Evolutionary conservation across 2,113 vertebrate species (phyloP), one percentile per base, ranked within the genome.

Genomic region (Riparia riparia): DNA sequence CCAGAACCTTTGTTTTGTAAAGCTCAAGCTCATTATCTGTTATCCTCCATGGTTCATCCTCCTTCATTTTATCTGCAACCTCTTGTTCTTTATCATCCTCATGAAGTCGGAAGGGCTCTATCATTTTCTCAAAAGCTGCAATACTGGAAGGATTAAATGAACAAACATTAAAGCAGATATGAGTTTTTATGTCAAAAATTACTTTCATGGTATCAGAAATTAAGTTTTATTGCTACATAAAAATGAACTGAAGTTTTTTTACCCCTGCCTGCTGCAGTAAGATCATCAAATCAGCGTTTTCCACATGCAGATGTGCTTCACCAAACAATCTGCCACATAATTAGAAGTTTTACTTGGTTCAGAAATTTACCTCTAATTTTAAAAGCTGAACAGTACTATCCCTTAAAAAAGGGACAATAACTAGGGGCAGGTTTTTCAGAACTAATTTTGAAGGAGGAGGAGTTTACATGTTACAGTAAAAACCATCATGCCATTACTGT

Each of bases 71-170:
- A 95, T 99, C 99, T 17, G 99, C 99, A 76, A 98, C 98, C 37
- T 99, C 99, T 96, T 99, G 99, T 56, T 99, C 99, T 98, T 99
- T 99, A 96, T 99, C 99, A 77, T 99, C 99, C 92, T 99, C 99
- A 80, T 99, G 99, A 96, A 99, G 98, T 92, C 98, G 98, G 93
- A 99, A 99, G 4, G 99, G 99, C 97, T 99, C 99, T 78, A 99
- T 98, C 98, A 99, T 98, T 96, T 99, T 98, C 96, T 99, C 99
- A 94, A 99, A 99, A 91, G 98, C 98, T 44, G 97, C 64, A 97
- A 99, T 96, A 87, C 99, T 99, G 69, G 14, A 91, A 74, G 7
- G 5, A 93, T 88, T 50, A 76, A 72, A 24, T 44, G 41, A 89
- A 83, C 24, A 88, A 60, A 14, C 14, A 84, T 89, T 92, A 92